phyloP scores from a whole-genome alignment of 2,113 vertebrate species.

The Melanerpes aurifrons region DNA sequence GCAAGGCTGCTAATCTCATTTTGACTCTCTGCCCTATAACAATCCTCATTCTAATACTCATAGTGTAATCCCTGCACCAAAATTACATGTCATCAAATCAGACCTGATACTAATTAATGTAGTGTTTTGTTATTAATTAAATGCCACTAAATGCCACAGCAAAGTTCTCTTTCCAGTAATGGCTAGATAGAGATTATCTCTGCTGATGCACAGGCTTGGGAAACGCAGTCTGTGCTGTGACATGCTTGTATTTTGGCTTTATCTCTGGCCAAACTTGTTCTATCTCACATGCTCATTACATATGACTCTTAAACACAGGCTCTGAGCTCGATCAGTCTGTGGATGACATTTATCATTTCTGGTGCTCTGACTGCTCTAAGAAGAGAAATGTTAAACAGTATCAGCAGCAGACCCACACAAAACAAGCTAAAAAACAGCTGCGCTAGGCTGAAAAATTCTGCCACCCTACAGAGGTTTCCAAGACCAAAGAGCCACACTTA shows the following conservation, averaged over 20 bases:
- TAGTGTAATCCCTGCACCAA: neutral
- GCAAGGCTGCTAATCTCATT: neutral
- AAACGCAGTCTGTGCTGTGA: neutral
- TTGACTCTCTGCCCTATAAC: neutral
- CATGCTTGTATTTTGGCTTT: neutral
- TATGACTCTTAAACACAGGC: neutral
- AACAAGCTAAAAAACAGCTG: neutral
- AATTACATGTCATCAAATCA: neutral
- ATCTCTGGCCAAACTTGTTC: neutral
- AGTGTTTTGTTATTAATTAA: slow-evolving; percentile 36
- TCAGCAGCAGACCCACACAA: neutral
- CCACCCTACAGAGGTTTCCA: neutral
- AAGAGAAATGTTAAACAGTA: neutral
- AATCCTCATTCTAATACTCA: neutral
- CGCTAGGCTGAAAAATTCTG: neutral
- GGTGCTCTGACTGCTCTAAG: neutral
- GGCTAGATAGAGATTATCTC: neutral
- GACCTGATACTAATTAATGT: neutral
- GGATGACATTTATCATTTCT: neutral
- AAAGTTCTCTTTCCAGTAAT: neutral
- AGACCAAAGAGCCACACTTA: neutral
- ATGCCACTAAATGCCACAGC: neutral
- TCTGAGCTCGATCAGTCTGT: neutral
- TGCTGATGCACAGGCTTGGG: neutral
- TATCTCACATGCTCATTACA: neutral